phyloP scores from a whole-genome alignment of 2,113 vertebrate genomes.

The Strix aluco region DNA sequence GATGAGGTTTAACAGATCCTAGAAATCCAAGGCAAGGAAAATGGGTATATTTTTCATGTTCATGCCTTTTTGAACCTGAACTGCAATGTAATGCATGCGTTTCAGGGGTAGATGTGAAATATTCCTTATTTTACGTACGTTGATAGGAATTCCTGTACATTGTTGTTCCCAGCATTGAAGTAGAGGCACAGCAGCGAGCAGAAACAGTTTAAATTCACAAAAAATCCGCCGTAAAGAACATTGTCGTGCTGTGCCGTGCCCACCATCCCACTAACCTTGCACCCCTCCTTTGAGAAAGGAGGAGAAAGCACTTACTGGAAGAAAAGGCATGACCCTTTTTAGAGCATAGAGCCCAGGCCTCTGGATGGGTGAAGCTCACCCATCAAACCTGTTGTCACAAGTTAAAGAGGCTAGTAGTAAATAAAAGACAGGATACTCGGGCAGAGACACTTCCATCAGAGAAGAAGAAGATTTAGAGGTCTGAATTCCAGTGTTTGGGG shows the following conservation, averaged over 20 bases:
- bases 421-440: not conserved
- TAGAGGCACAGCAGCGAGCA: not conserved
- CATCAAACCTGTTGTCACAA: not conserved
- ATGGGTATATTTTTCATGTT: not conserved
- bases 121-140: not conserved
- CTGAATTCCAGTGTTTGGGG: not conserved
- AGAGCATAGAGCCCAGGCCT: not conserved
- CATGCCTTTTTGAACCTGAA: not conserved
- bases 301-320: not conserved
- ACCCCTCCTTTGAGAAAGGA: not conserved
- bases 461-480: not conserved
- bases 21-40: not conserved
- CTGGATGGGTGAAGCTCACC: not conserved
- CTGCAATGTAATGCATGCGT: not conserved
- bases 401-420: not conserved
- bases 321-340: not conserved
- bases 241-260: accelerated
- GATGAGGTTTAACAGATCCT: not conserved
- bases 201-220: not conserved
- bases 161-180: not conserved
- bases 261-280: too few relatives aligned
- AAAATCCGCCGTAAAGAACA: not conserved
- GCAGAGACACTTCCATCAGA: not conserved
- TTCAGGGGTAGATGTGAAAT: not conserved
- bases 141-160: not conserved